Base-by-base conservation (phyloP, 2,113 vertebrate genomes). In the Dascyllus trimaculatus region DNA sequence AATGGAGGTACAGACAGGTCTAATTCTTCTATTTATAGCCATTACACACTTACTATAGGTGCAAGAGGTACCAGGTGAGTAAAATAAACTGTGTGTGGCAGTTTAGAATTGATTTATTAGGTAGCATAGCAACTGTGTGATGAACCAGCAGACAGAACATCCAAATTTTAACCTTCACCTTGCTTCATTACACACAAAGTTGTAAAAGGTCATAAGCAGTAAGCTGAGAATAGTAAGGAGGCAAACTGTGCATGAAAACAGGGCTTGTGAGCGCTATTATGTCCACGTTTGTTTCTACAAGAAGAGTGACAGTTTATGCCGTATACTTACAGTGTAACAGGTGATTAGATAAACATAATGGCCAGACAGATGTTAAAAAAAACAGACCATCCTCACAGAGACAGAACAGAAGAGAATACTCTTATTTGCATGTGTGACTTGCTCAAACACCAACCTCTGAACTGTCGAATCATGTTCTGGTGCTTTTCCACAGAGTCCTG, bases 391-490 rank as follows among this genome's bases (percentile, higher is more conserved):
- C 38, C 11, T 11, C 38, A 40, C 38, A 40, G 8, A 9, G 10
- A 15, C 14, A 4, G 40, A 15, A 43, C 40, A 15, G 58, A 2
- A 18, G 17, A 29, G 6, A 29, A 29, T 6, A 4, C 43, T 48
- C 10, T 24, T 10, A 24, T 6, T 32, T 59, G 11, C 14, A 58
- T n/a, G 21, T 54, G 57, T 13, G 26, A 65, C 35, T 22, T 56
- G 17, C 48, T 57, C 11, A 17, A 25, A 43, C 32, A 65, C 82
- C 46, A 54, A 99, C 98, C 98, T 98, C 94, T 96, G 89, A 99
- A 99, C 78, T 98, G 96, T 40, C 92, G 95, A 62, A 99, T 97
- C 97, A 99, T 95, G 84, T 86, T 95, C 93, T 94, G 95, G 80
- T 99, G 98, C 82, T 96, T 97, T 82, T 97, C 95, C 6, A 98